phyloP scores from a whole-genome alignment of 2,113 vertebrate species.

The Montifringilla adamsi region DNA sequence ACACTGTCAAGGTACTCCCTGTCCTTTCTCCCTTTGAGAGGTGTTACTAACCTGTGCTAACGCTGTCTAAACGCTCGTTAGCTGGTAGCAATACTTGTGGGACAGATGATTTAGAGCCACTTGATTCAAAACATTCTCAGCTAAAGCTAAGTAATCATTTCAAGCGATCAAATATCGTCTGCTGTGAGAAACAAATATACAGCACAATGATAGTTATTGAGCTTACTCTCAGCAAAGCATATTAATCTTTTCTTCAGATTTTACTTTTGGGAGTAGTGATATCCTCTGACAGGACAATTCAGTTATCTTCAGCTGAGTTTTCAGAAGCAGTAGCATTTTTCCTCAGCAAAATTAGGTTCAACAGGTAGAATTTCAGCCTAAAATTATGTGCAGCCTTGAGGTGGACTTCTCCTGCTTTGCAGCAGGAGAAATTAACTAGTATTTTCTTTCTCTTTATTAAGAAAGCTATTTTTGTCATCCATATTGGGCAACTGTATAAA shows the following conservation, averaged over 20 bases:
- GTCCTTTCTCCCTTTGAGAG: background rate
- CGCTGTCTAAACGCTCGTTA: background rate
- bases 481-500: constrained; percentile 34
- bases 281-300: background rate
- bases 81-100: background rate
- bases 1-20: background rate
- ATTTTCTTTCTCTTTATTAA: constrained; percentile 29
- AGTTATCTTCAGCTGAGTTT: background rate
- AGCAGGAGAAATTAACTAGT: background rate
- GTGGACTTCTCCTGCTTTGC: background rate
- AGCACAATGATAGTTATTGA: background rate
- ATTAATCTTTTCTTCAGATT: constrained; percentile 26
- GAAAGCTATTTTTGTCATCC: constrained; percentile 38
- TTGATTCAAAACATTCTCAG: constrained; percentile 44
- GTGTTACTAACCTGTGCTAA: constrained; percentile 10
- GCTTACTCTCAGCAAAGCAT: constrained; percentile 9
- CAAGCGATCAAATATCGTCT: constrained; percentile 6
- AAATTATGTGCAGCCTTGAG: background rate
- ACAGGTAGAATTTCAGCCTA: background rate
- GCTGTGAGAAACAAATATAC: background rate
- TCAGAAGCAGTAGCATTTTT: background rate
- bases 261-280: constrained; percentile 32
- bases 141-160: constrained; percentile 40
- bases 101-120: constrained; percentile 29
- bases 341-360: background rate